Evolutionary conservation across 2,113 vertebrate genomes (phyloP).

Genomic region (Meles meles): DNA sequence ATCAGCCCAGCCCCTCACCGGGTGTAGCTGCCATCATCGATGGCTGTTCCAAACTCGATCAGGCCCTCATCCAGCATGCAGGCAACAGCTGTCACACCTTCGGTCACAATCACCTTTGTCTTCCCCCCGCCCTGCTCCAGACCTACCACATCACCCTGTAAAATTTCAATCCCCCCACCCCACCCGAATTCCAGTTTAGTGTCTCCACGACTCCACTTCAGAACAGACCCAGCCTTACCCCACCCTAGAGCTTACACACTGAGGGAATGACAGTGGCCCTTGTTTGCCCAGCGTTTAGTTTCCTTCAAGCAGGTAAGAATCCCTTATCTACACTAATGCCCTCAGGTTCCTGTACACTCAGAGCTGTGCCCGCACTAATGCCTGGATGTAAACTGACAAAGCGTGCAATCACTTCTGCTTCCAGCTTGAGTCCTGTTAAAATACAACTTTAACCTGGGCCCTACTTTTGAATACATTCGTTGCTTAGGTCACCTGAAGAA

Average conservation of each 20-base stretch:
- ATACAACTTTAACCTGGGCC: background rate
- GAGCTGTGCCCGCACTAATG: background rate
- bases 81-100: conserved; percentile 91
- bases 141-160: conserved; percentile 92
- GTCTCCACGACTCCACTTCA: background rate
- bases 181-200: conserved; percentile 24
- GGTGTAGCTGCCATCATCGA: conserved; percentile 93
- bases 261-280: background rate
- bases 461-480: background rate
- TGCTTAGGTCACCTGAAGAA: background rate
- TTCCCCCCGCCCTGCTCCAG: conserved; percentile 90
- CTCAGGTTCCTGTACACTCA: background rate
- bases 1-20: conserved; percentile 80
- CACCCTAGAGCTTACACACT: background rate
- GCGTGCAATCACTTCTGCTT: background rate
- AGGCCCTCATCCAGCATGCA: conserved; percentile 96
- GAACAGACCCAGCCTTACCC: background rate
- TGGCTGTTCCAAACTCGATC: conserved; percentile 95
- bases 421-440: background rate
- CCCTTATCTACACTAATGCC: background rate
- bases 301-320: background rate
- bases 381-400: background rate
- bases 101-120: conserved; percentile 93
- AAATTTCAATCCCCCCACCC: conserved; percentile 8
- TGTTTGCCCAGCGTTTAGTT: background rate